phyloP scores from a whole-genome alignment of 2,797 vertebrate genomes.

The Enteromius trimaculatus region DNA sequence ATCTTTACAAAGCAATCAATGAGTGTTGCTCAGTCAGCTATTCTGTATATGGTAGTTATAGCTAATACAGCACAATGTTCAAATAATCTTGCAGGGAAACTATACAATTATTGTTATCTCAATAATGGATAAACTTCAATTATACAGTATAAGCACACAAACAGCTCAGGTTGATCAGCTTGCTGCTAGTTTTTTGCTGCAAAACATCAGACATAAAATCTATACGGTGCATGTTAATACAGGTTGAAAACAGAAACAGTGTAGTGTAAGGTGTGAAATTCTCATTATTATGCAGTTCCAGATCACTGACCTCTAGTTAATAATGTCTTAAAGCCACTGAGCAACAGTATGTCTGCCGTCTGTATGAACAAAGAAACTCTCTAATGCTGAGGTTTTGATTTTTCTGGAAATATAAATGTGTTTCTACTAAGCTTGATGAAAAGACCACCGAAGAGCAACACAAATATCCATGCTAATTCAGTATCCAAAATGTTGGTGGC shows the following conservation, averaged over 20 bases:
- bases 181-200: not conserved
- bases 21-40: slow-evolving; percentile 10
- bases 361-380: slow-evolving; percentile 36
- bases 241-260: not conserved
- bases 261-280: not conserved
- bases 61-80: not conserved
- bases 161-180: not conserved
- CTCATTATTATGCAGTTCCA: slow-evolving; percentile 2
- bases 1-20: slow-evolving; percentile 11
- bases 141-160: not conserved
- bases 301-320: slow-evolving; percentile 31
- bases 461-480: not conserved
- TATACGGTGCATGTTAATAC: not conserved
- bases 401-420: not conserved
- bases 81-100: not conserved
- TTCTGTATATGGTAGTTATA: not conserved
- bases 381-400: slow-evolving; percentile 1
- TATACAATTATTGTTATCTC: slow-evolving; percentile 6
- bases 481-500: not conserved
- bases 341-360: slow-evolving; percentile 30
- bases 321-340: slow-evolving; percentile 22
- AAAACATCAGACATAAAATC: not conserved
- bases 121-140: not conserved
- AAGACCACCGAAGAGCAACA: not conserved
- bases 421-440: not conserved